phyloP scores from a whole-genome alignment of 2,888 invertebrate species.

The Neocrepidodera transversa region DNA sequence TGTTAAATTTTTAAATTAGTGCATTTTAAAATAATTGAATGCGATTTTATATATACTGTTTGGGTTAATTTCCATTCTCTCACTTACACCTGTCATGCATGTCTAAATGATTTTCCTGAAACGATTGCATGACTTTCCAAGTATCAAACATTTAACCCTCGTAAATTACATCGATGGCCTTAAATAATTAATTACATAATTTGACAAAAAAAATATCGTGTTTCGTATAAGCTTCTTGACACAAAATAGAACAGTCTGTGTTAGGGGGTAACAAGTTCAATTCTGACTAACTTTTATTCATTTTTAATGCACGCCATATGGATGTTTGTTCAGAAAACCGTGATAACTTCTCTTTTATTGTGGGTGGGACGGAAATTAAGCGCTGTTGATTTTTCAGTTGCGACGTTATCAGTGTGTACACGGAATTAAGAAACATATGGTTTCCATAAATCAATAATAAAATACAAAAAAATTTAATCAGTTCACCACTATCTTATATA shows the following conservation, averaged over 20 bases:
- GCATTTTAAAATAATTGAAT: too few species aligned
- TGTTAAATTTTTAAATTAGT: too few species aligned
- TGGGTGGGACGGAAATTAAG: constrained; percentile 34
- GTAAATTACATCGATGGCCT: constrained; percentile 56
- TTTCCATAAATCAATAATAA: neutral
- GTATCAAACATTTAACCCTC: constrained; percentile 56
- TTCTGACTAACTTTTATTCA: constrained; percentile 9
- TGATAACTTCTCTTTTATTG: constrained; percentile 34
- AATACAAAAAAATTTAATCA: neutral
- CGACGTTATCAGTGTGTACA: constrained; percentile 20
- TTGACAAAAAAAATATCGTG: constrained; percentile 53
- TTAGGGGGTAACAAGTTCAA: constrained; percentile 16
- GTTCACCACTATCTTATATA: neutral
- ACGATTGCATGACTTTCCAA: constrained; percentile 33
- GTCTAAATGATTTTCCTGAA: constrained; percentile 14
- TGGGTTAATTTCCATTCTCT: constrained; percentile 9
- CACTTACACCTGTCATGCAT: constrained; percentile 23
- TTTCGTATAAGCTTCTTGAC: constrained; percentile 46
- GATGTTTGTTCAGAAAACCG: constrained; percentile 27
- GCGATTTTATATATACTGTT: too few species aligned
- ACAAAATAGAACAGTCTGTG: constrained; percentile 35
- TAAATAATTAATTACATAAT: constrained; percentile 58
- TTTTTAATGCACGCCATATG: constrained; percentile 32
- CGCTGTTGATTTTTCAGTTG: constrained; percentile 15
- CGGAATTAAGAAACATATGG: constrained; percentile 15